phyloP scores from a whole-genome alignment of 2,888 invertebrate genomes.

The Phengaris arion region DNA sequence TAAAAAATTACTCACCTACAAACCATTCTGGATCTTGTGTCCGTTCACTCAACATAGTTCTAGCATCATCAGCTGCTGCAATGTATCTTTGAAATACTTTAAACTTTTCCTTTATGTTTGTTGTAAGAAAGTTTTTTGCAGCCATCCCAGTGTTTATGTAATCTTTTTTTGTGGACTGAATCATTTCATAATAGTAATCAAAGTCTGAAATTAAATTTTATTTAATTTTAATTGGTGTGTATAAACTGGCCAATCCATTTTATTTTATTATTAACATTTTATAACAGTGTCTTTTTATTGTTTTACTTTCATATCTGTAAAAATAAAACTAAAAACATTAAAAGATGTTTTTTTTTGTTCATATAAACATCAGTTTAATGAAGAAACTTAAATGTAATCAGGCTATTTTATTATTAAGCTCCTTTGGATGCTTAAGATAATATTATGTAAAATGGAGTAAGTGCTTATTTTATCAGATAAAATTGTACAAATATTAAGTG shows the following conservation, averaged over 20 bases:
- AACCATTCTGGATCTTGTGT: slow-evolving; percentile 90
- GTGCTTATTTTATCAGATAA: background rate
- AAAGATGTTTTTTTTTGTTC: background rate
- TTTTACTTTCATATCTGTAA: background rate
- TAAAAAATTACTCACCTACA: slow-evolving; percentile 71
- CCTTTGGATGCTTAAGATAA: background rate
- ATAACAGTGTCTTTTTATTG: background rate
- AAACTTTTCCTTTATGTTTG: slow-evolving; percentile 79
- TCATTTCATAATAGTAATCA: slow-evolving; percentile 84
- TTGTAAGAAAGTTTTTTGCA: slow-evolving; percentile 86
- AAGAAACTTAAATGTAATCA: too few relatives aligned
- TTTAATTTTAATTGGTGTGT: background rate
- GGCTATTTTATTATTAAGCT: too few relatives aligned
- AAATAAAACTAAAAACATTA: background rate
- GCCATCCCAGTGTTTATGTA: slow-evolving; percentile 85
- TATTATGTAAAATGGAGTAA: background rate
- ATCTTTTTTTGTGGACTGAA: slow-evolving; percentile 83
- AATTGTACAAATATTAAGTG: too few relatives aligned
- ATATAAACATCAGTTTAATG: background rate
- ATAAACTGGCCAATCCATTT: background rate
- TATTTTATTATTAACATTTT: background rate
- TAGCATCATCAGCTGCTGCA: slow-evolving; percentile 72
- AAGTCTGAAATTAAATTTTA: slow-evolving; percentile 75
- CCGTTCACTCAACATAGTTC: slow-evolving; percentile 80
- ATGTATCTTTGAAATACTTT: slow-evolving; percentile 69